Percentiles rank a stretch among this genome's conserved stretches.
These are phyloP conservation scores for Tyria jacobaeae DNA, from an alignment of 2,888 invertebrate genomes.

Conservation along the genomic window DNA sequence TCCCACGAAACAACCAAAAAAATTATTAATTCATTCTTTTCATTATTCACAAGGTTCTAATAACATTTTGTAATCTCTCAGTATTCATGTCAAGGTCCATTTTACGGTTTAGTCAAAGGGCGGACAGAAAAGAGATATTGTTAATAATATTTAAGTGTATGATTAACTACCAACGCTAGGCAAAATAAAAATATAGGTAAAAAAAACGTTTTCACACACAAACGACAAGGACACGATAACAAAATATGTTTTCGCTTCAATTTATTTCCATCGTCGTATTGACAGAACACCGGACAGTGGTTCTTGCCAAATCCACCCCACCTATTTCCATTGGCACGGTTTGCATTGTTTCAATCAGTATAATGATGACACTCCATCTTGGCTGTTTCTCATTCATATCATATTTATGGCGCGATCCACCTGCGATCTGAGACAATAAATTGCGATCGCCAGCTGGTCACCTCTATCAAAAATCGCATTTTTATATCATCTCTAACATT, in stretches of 20 bases:
- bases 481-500: slow-evolving; percentile 78
- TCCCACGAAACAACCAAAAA: too few relatives aligned
- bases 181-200: slow-evolving; percentile 33
- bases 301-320: slow-evolving; percentile 71
- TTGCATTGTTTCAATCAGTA: slow-evolving; percentile 65
- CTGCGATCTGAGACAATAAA: slow-evolving; percentile 74
- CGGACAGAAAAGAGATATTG: slow-evolving; percentile 28
- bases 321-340: slow-evolving; percentile 74
- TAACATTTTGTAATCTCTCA: slow-evolving; percentile 20
- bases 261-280: slow-evolving; percentile 61
- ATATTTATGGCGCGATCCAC: slow-evolving; percentile 58
- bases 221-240: slow-evolving; percentile 48
- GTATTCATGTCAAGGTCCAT: slow-evolving; percentile 35
- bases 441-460: slow-evolving; percentile 70
- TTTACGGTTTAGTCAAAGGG: slow-evolving; percentile 21
- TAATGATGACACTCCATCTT: slow-evolving; percentile 63
- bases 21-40: too few relatives aligned
- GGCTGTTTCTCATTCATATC: slow-evolving; percentile 51
- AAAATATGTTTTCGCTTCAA: slow-evolving; percentile 45
- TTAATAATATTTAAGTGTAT: slow-evolving; percentile 36
- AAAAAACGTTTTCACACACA: slow-evolving; percentile 35
- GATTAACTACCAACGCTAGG: slow-evolving; percentile 32
- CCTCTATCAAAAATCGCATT: slow-evolving; percentile 77
- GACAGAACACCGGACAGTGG: slow-evolving; percentile 66
- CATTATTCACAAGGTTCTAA: too few relatives aligned